Base-by-base conservation (phyloP, 2,888 invertebrate genomes). In the Platycnemis pennipes region DNA sequence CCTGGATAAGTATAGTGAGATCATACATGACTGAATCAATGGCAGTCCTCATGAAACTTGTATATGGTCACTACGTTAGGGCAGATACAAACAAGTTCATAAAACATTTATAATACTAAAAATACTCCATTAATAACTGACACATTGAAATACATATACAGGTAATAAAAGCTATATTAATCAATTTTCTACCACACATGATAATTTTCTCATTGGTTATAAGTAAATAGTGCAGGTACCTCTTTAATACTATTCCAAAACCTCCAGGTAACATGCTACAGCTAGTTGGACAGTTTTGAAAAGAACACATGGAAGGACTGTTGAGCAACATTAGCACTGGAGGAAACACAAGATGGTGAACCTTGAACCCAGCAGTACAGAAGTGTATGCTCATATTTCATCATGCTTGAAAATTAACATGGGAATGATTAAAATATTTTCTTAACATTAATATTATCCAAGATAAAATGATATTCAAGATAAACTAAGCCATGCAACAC, bases 271-370 rank as follows among this genome's bases (percentile, higher is more conserved):
- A 63, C n/a, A 31, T 31, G 69, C 69, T 69, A 31, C 31, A 31
- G 31, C 31, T 69, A 31, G 69, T 31, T 69, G 69, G 69, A 69
- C 31, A 31, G 69, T 31, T 56, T 69, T 69, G 69, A 69, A 22
- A 69, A 69, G 69, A 69, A 31, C 69, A 69, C 69, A 4, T 69
- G 31, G 69, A 69, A 31, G n/a, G 69, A 69, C 22, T 31, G 31
- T 69, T 69, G n/a, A 69, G 69, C 69, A 69, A 69, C 31, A 69
- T 69, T 31, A 69, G 31, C 69, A 69, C n/a, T 31, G 63, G 63
- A 26, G 63, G 63, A 63, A 19, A 1, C 19, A 63, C n/a, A 19
- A 22, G 63, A 63, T 7, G 49, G 16, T 26, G 1, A 22, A 63
- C n/a, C 19, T 26, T 63, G 8, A 4, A 69, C 31, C 69, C 22